Conservation (phyloP, 2,797 vertebrate genomes). For the Pogonophryne albipinna region DNA sequence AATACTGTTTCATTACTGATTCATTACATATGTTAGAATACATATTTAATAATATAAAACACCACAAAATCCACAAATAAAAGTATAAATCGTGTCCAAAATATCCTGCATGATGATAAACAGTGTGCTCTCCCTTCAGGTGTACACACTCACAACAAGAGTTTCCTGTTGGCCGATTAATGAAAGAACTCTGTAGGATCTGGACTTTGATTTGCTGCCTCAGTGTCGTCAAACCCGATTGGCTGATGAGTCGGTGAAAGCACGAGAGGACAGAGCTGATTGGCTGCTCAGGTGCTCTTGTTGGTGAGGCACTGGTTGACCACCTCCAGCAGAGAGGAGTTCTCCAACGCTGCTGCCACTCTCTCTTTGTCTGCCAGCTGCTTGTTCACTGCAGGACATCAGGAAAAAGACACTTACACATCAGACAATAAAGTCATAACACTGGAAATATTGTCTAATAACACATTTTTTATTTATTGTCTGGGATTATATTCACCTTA, state of each 20-base stretch:
- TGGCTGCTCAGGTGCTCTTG: conserved; percentile 71
- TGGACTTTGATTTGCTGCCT: not conserved
- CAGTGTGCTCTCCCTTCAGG: not conserved
- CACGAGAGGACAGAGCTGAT: not conserved
- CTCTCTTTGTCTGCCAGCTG: conserved; percentile 98
- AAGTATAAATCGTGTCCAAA: not conserved
- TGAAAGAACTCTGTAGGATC: not conserved
- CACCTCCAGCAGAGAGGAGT: conserved; percentile 94
- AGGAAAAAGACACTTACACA: not conserved
- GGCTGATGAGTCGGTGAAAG: not conserved
- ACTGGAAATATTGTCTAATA: too few species aligned
- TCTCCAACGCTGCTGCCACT: conserved; percentile 96
- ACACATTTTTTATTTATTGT: too few species aligned
- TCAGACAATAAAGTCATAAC: not conserved
- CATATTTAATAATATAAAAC: conserved; percentile 1
- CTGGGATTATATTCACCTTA: too few species aligned
- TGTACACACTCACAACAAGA: not conserved
- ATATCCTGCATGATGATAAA: not conserved
- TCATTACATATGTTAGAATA: not conserved
- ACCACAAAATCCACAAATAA: not conserved
- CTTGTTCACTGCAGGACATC: conserved; percentile 90
- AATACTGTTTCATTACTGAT: not conserved
- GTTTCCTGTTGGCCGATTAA: not conserved
- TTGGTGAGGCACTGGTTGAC: conserved; percentile 96
- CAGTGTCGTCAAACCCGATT: not conserved